A percentile compares a stretch with the other conserved stretches of the same genome.
These are phyloP conservation scores for Ichneumoninae sp. DNA, from an alignment of 2,888 invertebrate species.

Conservation along the genomic window DNA sequence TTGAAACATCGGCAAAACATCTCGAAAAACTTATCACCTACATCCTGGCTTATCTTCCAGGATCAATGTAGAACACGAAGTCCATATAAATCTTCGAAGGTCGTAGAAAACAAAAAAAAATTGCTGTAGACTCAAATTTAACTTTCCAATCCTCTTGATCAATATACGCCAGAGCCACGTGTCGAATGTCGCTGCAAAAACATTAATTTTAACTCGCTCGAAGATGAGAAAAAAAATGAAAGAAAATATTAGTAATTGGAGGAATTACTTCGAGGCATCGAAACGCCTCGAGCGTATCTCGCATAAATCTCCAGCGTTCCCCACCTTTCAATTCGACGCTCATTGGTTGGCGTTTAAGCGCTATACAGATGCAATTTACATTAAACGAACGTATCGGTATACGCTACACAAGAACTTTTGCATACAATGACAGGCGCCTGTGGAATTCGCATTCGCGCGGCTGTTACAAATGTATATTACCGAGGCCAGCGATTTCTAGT, in stretches of 20 bases:
- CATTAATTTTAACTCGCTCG: not conserved
- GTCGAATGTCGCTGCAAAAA: slow-evolving; percentile 34
- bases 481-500: slow-evolving; percentile 71
- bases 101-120: not conserved
- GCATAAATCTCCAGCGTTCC: slow-evolving; percentile 31
- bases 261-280: slow-evolving; percentile 13
- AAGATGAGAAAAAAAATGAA: not conserved
- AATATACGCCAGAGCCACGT: slow-evolving; percentile 47
- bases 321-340: slow-evolving; percentile 15
- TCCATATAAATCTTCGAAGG: not conserved
- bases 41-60: not conserved
- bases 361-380: slow-evolving; percentile 8
- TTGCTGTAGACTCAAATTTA: not conserved
- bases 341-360: slow-evolving; percentile 40
- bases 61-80: not conserved
- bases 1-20: not conserved
- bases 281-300: slow-evolving; percentile 40
- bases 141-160: slow-evolving; percentile 4
- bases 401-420: slow-evolving; percentile 49
- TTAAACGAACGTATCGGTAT: slow-evolving; percentile 4
- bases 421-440: slow-evolving; percentile 65
- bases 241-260: not conserved
- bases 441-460: slow-evolving; percentile 52
- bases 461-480: slow-evolving; percentile 55
- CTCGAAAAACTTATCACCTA: not conserved